Evolutionary conservation across 2,113 vertebrate species (phyloP).

Genomic region (Galemys pyrenaicus): DNA sequence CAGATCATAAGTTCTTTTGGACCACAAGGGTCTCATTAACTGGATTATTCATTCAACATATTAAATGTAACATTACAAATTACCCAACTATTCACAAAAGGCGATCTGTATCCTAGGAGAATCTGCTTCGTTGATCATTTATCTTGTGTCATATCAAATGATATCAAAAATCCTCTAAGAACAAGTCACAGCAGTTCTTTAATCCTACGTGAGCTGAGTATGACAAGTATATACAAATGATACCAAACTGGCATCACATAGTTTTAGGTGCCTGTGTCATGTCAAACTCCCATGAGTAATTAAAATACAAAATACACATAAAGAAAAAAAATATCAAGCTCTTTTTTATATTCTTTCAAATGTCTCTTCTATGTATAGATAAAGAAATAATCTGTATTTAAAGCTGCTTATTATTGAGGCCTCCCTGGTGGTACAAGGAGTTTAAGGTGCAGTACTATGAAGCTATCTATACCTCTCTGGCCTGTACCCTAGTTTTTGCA

Average conservation of each 20-base stretch:
- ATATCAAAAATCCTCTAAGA: no score
- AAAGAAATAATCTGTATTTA: no score
- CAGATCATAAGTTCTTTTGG: background rate
- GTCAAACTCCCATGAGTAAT: background rate
- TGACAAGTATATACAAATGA: background rate
- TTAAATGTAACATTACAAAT: slow-evolving; percentile 33
- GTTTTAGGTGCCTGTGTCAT: background rate
- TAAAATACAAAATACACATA: background rate
- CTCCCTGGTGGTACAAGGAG: no score
- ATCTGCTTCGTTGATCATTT: background rate
- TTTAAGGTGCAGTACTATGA: no score
- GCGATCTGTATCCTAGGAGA: background rate
- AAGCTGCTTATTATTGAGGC: no score
- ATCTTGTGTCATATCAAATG: background rate
- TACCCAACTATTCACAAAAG: background rate
- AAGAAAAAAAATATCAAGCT: no score
- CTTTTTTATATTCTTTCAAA: no score
- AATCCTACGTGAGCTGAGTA: no score
- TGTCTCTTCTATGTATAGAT: no score
- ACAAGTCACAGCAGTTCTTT: no score
- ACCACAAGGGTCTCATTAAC: background rate
- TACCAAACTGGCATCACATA: background rate
- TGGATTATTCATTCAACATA: slow-evolving; percentile 18
- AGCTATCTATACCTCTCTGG: no score
- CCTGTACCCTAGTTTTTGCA: no score